phyloP scores from a whole-genome alignment of 2,888 invertebrate genomes.

The Ecdyonurus torrentis region DNA sequence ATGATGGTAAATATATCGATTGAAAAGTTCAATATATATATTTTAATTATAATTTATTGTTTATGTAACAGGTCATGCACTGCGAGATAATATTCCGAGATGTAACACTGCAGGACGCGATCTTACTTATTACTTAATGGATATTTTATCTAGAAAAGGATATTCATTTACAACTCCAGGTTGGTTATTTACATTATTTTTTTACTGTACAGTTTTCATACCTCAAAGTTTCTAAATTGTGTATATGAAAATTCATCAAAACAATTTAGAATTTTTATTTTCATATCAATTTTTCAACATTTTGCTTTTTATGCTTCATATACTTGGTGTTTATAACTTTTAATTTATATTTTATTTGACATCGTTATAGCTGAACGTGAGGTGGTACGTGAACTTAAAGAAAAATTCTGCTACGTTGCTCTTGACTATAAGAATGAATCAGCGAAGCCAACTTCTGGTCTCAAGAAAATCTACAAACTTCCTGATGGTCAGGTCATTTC shows the following conservation, averaged over 20 bases:
- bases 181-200: too few relatives aligned
- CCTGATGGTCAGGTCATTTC: conserved; percentile 83
- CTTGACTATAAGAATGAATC: conserved; percentile 91
- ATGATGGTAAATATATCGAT: conserved; percentile 48
- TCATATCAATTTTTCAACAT: too few relatives aligned
- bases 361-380: too few relatives aligned
- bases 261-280: too few relatives aligned
- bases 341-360: too few relatives aligned
- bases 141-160: conserved; percentile 32
- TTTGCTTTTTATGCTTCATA: too few relatives aligned
- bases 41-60: background rate
- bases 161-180: conserved; percentile 42
- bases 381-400: conserved; percentile 90
- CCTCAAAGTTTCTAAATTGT: too few relatives aligned
- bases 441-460: conserved; percentile 79
- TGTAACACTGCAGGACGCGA: conserved; percentile 34
- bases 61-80: conserved; percentile 24
- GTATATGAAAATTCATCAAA: too few relatives aligned
- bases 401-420: conserved; percentile 86
- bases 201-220: too few relatives aligned
- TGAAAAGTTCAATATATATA: background rate
- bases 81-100: conserved; percentile 31
- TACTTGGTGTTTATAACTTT: too few relatives aligned
- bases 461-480: conserved; percentile 85
- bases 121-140: conserved; percentile 36